Percentiles rank a stretch among this genome's conserved stretches.
Evolutionary conservation across 2,797 vertebrate genomes (phyloP).

Genomic region (Novumbra hubbsi): DNA sequence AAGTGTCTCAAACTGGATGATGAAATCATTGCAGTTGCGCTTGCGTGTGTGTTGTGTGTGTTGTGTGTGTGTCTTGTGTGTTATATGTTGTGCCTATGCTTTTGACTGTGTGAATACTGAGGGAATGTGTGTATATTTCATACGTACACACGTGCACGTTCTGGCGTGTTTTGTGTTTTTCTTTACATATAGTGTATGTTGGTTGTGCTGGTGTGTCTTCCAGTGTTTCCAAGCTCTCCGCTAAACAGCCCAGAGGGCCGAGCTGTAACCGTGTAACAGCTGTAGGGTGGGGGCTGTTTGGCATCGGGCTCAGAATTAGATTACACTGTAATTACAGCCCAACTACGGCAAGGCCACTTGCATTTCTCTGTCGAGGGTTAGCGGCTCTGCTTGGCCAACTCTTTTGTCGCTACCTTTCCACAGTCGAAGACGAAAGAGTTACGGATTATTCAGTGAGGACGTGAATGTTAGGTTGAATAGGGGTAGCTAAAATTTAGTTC

Average conservation of each 20-base stretch:
- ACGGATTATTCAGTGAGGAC: not conserved
- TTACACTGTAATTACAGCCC: constrained; percentile 15
- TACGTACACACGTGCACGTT: constrained; percentile 14
- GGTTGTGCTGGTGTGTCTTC: not conserved
- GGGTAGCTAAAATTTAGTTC: constrained; percentile 26
- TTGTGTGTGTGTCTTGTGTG: not conserved
- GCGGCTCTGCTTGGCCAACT: constrained; percentile 28
- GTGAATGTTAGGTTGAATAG: not conserved
- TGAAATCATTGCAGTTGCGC: not conserved
- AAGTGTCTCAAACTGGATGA: not conserved
- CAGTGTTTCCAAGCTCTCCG: not conserved
- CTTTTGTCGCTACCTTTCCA: constrained; percentile 31
- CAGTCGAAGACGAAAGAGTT: constrained; percentile 21
- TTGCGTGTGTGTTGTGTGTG: constrained; percentile 1
- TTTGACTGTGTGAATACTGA: constrained; percentile 18
- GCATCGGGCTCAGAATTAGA: constrained; percentile 15
- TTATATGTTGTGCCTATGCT: not conserved
- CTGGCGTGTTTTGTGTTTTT: not conserved
- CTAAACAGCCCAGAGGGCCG: constrained; percentile 4
- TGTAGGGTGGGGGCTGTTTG: constrained; percentile 48
- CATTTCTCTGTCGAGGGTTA: constrained; percentile 23
- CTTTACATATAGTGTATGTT: no score
- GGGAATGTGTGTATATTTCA: not conserved
- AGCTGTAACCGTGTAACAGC: constrained; percentile 32
- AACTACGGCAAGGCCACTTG: constrained; percentile 24